Base-by-base conservation (phyloP, 1,140 invertebrate species). In the Chymomyza costata region DNA sequence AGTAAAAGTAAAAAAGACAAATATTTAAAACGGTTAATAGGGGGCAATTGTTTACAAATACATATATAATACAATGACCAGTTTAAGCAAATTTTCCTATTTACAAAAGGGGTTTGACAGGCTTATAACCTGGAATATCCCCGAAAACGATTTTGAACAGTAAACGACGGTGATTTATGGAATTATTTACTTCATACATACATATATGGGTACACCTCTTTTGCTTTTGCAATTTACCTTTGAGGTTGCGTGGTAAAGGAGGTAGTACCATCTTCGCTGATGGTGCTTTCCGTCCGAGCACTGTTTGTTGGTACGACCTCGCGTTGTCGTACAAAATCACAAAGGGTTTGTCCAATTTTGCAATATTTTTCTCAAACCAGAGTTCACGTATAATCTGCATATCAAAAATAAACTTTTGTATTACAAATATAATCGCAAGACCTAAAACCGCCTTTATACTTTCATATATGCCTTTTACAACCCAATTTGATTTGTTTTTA, bases 321-420 rank as follows among this genome's bases (percentile, higher is more conserved):
- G 67, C 82, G 74, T 56, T 83, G 80, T 80, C 80, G 80, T 83
- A 83, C 80, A 68, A 83, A 83, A 45, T 83, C 80, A 51, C 80
- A 83, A 50, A 83, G 80, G 69, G 73, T 83, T 81, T 83, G 80
- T 80, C 80, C 80, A 83, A 83, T 83, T 83, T 83, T 83, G 80
- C 55, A 71, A 46, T 57, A 38, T 73, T 80, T 80, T 74, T 31
- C 73, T 55, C 53, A n/a, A 68, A 59, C 55, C 51, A 57, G 56
- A 19, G 37, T 50, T 44, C 45, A 56, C 49, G 38, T 56, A 62
- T 66, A 80, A 80, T 80, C 73, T 73, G 44, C 25, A 61, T 25
- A 35, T 6, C 55, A 11, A 16, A 18, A 47, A 45, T n/a, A n/a
- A n/a, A n/a, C n/a, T n/a, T n/a, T n/a, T n/a, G n/a, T n/a, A n/a